Percentiles rank a stretch among this genome's conserved stretches.
Conservation (phyloP, 2,113 vertebrate species). For the Sinocyclocheilus grahami region DNA sequence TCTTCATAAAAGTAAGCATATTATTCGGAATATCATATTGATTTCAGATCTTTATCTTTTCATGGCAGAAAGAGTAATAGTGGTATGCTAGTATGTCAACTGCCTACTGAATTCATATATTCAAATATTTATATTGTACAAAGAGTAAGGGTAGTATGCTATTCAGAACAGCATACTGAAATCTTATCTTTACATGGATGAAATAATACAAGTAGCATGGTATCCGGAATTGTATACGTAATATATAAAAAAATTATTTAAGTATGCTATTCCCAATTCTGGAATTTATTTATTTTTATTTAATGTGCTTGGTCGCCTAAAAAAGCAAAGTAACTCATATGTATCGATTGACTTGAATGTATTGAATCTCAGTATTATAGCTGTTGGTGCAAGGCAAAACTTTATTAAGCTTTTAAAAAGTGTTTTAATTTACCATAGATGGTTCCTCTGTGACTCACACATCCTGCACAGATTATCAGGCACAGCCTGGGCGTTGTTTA, state of each 20-base stretch:
- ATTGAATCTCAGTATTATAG: neutral
- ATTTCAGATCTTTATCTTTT: too few relatives aligned
- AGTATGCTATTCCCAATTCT: neutral
- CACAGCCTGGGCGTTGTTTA: neutral
- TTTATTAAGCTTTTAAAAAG: neutral
- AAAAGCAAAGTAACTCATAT: neutral
- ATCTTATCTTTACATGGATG: neutral
- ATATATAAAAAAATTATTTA: neutral
- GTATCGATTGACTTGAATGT: neutral
- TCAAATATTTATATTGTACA: too few relatives aligned
- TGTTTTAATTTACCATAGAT: neutral
- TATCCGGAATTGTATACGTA: neutral
- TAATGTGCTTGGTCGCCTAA: neutral
- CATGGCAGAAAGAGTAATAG: too few relatives aligned
- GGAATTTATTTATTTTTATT: too few relatives aligned
- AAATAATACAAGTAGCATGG: neutral
- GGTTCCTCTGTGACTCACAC: conserved; percentile 2
- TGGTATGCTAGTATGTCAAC: too few relatives aligned
- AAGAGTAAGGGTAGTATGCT: too few relatives aligned
- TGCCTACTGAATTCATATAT: too few relatives aligned
- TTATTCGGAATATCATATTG: too few relatives aligned
- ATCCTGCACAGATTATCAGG: neutral
- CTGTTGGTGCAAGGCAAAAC: neutral
- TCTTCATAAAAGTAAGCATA: too few relatives aligned
- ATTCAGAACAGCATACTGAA: neutral